Evolutionary conservation across 2,797 vertebrate genomes (phyloP).

Genomic region (Lepilemur ruficaudatus): DNA sequence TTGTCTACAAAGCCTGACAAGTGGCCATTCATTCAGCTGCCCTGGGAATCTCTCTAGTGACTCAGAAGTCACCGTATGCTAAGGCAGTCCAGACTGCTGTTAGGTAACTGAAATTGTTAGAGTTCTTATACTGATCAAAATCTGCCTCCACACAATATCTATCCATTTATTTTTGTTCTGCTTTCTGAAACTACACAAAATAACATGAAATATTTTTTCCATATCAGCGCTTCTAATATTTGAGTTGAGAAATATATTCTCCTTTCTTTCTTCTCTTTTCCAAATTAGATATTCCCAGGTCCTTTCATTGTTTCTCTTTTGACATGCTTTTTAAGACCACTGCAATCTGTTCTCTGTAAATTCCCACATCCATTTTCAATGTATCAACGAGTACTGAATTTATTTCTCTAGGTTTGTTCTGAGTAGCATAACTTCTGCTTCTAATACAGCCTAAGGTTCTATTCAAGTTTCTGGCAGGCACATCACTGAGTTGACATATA

Average conservation of each 20-base stretch:
- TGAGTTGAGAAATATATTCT: not conserved
- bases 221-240: not conserved
- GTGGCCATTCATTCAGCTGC: not conserved
- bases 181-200: constrained; percentile 20
- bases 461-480: not conserved
- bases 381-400: not conserved
- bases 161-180: constrained; percentile 7
- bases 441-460: not conserved
- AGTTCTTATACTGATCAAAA: not conserved
- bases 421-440: not conserved
- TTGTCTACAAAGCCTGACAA: not conserved
- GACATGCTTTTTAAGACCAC: not conserved
- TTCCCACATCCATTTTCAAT: not conserved
- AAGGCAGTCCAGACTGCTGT: not conserved
- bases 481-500: not conserved
- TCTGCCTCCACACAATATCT: not conserved
- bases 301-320: not conserved
- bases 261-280: constrained; percentile 30
- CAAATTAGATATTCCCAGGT: not conserved
- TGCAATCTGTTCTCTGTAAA: not conserved
- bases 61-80: not conserved
- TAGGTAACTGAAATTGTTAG: not conserved
- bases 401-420: not conserved
- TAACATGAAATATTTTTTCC: not conserved
- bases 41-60: constrained; percentile 39